Percentiles rank a stretch among this genome's conserved stretches.
phyloP scores from a whole-genome alignment of 2,113 vertebrate species.

The Eudyptes chrysolophus region DNA sequence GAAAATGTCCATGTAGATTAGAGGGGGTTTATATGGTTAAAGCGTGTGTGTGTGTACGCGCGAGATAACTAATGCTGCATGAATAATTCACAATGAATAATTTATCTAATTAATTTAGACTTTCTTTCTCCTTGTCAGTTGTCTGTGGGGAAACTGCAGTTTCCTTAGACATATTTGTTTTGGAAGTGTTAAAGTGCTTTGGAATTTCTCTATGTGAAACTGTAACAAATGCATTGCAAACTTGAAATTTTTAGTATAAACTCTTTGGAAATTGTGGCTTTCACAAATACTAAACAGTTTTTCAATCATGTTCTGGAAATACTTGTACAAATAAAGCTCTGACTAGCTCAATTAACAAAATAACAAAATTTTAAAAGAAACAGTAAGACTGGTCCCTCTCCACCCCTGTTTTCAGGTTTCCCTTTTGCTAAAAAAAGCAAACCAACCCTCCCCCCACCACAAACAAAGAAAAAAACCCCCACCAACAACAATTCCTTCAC shows the following conservation, averaged over 20 bases:
- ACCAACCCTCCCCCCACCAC: not conserved
- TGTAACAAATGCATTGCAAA: not conserved
- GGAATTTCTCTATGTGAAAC: not conserved
- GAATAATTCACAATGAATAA: not conserved
- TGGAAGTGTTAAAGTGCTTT: not conserved
- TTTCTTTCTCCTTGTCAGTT: not conserved
- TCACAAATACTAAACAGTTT: not conserved
- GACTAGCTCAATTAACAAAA: not conserved
- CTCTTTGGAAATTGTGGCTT: not conserved
- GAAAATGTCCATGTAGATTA: not conserved
- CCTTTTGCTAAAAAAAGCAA: not conserved
- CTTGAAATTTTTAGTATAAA: not conserved
- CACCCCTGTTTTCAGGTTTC: not conserved
- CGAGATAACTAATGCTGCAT: not conserved
- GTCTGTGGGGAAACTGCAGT: not conserved
- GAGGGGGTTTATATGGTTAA: not conserved
- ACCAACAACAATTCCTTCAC: not conserved
- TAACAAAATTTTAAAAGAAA: not conserved
- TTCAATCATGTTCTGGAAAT: not conserved
- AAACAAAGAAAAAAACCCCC: not conserved
- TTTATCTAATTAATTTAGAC: constrained; percentile 1
- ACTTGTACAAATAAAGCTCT: not conserved
- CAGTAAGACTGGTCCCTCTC: not conserved
- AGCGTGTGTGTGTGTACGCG: not conserved
- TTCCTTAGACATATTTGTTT: not conserved